phyloP scores from a whole-genome alignment of 2,113 vertebrate genomes.

The Cyprinodon variegatus region DNA sequence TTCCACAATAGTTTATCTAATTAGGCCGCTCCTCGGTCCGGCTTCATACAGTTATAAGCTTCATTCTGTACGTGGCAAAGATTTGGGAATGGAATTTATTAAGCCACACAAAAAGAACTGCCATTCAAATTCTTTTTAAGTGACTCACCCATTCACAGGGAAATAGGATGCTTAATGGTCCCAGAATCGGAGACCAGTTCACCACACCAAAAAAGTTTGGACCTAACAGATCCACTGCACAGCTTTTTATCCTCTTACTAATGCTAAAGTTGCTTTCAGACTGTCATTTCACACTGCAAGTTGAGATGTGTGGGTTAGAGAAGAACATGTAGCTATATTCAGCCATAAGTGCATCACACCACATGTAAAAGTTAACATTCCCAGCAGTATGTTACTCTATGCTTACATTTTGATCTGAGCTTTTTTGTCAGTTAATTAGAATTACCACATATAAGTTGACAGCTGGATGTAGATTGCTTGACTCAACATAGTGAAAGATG shows the following conservation, averaged over 20 bases:
- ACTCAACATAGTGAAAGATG: not conserved
- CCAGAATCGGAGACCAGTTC: not conserved
- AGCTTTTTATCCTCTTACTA: not conserved
- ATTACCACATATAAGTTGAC: no score
- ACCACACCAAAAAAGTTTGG: not conserved
- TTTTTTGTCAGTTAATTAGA: not conserved
- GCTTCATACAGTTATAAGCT: no score
- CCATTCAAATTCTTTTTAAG: no score
- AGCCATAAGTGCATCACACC: not conserved
- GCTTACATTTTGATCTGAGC: not conserved
- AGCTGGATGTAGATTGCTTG: no score
- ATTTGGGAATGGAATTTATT: not conserved
- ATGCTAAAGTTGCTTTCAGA: not conserved
- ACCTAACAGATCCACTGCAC: not conserved
- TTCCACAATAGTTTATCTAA: no score
- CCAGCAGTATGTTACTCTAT: not conserved
- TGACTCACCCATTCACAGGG: no score
- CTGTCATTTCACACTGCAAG: not conserved
- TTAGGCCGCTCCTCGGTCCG: no score
- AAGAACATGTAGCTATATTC: not conserved
- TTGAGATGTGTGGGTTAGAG: not conserved
- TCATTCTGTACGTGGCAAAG: no score
- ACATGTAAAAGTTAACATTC: not conserved
- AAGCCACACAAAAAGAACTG: not conserved
- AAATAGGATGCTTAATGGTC: not conserved